Evolutionary conservation across 2,797 vertebrate genomes (phyloP).

Genomic region (Micromesistius poutassou): DNA sequence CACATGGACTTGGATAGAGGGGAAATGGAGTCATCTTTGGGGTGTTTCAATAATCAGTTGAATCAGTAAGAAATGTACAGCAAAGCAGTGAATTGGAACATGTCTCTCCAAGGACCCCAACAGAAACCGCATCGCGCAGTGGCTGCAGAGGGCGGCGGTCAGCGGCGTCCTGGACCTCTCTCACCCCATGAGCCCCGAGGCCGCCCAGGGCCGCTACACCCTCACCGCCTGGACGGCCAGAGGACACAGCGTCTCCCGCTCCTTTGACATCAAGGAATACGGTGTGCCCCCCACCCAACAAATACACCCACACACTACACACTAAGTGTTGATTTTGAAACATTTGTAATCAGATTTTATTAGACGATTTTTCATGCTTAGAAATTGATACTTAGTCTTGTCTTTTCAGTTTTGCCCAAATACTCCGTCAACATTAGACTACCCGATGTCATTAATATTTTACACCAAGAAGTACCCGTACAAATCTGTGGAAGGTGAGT

Average conservation of each 20-base stretch:
- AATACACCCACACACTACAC: not conserved
- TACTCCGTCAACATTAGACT: conserved; percentile 72
- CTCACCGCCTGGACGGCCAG: conserved; percentile 57
- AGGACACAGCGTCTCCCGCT: conserved; percentile 43
- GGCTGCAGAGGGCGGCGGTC: conserved; percentile 66
- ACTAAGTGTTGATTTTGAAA: not conserved
- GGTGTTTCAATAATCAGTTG: not conserved
- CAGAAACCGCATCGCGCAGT: conserved; percentile 79
- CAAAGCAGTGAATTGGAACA: not conserved
- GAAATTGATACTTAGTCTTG: conserved; percentile 15
- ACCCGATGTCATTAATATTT: conserved; percentile 62
- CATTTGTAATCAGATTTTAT: not conserved
- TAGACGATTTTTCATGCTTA: not conserved
- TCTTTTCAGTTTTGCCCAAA: conserved; percentile 73
- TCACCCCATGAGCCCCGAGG: conserved; percentile 69
- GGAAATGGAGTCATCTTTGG: not conserved
- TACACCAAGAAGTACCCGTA: conserved; percentile 60
- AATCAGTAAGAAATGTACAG: not conserved
- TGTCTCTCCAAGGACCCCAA: conserved; percentile 73
- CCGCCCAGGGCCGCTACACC: conserved; percentile 66
- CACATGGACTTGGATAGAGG: not conserved
- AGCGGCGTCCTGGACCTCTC: conserved; percentile 77
- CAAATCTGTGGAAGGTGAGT: conserved; percentile 81
- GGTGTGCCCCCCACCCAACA: conserved; percentile 50
- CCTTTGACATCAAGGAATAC: conserved; percentile 72